These are phyloP conservation scores for Fulmarus glacialis DNA, from an alignment of 2,113 vertebrate species.

Conservation along the genomic window DNA sequence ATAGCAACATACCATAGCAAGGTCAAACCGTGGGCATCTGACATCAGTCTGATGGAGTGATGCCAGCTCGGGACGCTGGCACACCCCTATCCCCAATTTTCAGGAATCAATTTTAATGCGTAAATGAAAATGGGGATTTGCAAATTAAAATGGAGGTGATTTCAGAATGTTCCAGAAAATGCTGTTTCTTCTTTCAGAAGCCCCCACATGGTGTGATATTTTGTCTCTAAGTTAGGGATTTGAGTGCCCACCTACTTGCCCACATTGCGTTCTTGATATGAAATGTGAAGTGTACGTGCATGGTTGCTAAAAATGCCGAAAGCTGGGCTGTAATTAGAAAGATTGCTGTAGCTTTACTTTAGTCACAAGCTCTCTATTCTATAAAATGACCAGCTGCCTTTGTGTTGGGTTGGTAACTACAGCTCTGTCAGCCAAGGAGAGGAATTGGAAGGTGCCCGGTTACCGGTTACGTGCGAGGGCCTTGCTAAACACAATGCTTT, in stretches of 20 bases:
- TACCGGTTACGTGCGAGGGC: not conserved
- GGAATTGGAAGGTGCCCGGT: rapidly evolving
- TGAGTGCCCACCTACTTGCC: not conserved
- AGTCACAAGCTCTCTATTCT: not conserved
- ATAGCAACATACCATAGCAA: not conserved
- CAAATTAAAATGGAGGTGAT: not conserved
- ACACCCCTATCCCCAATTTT: not conserved
- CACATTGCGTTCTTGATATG: not conserved
- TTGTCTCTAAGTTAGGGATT: not conserved
- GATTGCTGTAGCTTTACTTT: not conserved
- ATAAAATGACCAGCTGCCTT: rapidly evolving
- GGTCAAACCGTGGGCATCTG: not conserved
- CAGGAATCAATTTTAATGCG: not conserved
- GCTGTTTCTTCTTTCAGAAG: not conserved
- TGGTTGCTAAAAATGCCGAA: not conserved
- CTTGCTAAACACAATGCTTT: not conserved
- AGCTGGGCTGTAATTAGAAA: not conserved
- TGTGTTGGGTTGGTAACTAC: not conserved
- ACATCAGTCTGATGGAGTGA: not conserved
- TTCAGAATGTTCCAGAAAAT: not conserved
- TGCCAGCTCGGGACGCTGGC: not conserved
- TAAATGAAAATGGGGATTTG: not conserved
- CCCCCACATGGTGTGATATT: not conserved
- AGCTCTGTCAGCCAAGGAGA: not conserved
- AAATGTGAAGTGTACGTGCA: rapidly evolving